Percentiles rank a stretch among this genome's conserved stretches.
phyloP scores from a whole-genome alignment of 1,140 invertebrate species.

The Cherax quadricarinatus region DNA sequence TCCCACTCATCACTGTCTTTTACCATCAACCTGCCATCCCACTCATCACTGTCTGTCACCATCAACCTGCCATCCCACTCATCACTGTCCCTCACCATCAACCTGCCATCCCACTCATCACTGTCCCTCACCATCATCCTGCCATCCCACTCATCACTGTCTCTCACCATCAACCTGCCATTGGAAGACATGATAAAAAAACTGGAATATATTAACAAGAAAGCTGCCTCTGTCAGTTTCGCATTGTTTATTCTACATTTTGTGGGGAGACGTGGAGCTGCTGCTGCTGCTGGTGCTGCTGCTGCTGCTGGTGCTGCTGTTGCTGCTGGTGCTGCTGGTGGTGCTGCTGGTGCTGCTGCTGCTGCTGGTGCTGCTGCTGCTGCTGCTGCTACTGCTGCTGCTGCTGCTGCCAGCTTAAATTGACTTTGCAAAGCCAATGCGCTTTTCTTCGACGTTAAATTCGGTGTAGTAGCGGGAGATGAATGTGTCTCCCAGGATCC shows the following conservation, averaged over 20 bases:
- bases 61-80: too few species aligned
- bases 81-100: too few species aligned
- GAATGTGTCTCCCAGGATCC: slow-evolving; percentile 63
- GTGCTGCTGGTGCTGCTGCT: neutral
- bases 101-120: too few species aligned
- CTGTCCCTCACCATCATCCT: too few species aligned
- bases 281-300: neutral
- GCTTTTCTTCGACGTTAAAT: slow-evolving; percentile 93
- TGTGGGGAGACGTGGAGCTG: neutral
- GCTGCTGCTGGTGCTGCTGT: neutral
- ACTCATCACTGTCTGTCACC: too few species aligned
- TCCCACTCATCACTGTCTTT: too few species aligned
- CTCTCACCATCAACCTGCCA: too few species aligned
- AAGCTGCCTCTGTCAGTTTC: neutral
- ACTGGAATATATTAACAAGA: too few species aligned
- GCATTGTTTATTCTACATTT: neutral
- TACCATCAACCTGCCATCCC: too few species aligned
- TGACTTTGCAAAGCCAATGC: slow-evolving; percentile 91
- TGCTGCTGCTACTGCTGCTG: neutral
- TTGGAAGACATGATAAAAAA: too few species aligned
- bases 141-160: too few species aligned
- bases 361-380: neutral
- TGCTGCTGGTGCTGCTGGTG: neutral
- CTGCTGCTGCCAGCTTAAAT: slow-evolving; percentile 60
- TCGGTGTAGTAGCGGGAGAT: slow-evolving; percentile 88